Evolutionary conservation across 1,140 invertebrate species (phyloP).

Genomic region (Hyles euphorbiae): DNA sequence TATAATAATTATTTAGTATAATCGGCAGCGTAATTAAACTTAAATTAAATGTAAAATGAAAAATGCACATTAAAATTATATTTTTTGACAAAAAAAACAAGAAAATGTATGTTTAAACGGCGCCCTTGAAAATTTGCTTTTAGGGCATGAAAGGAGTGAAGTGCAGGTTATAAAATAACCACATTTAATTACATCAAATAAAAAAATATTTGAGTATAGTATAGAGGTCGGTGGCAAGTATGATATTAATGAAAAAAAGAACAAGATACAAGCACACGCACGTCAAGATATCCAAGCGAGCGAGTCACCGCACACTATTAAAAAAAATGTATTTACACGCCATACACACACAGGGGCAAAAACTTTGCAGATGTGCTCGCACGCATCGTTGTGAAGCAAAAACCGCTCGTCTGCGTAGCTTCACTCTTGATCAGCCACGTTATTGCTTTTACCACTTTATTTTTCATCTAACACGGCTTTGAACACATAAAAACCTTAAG

Average conservation of each 20-base stretch:
- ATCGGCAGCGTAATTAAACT: background rate
- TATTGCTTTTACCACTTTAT: constrained; percentile 18
- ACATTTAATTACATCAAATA: no score
- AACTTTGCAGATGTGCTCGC: constrained; percentile 58
- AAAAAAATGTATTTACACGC: constrained; percentile 21
- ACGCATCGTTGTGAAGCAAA: constrained; percentile 50
- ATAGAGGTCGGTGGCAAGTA: constrained; percentile 27
- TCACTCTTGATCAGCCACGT: constrained; percentile 13
- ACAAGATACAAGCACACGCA: constrained; percentile 39
- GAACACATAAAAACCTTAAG: no score
- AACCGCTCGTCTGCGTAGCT: constrained; percentile 29
- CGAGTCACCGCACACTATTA: constrained; percentile 25
- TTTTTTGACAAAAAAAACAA: no score
- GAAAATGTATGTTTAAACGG: no score
- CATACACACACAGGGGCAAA: constrained; percentile 41
- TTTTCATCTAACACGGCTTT: constrained; percentile 2
- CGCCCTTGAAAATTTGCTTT: no score
- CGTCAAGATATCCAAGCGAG: constrained; percentile 31
- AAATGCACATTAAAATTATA: constrained; percentile 3
- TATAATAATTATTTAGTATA: no score
- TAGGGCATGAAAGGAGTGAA: no score
- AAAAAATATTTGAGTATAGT: background rate
- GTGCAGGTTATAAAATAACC: no score
- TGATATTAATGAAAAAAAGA: constrained; percentile 45
- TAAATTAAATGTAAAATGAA: background rate